A percentile compares a stretch with the other conserved stretches of the same genome.
Evolutionary conservation across 2,797 vertebrate species (phyloP).

Genomic region (Sebastes trivittatus): DNA sequence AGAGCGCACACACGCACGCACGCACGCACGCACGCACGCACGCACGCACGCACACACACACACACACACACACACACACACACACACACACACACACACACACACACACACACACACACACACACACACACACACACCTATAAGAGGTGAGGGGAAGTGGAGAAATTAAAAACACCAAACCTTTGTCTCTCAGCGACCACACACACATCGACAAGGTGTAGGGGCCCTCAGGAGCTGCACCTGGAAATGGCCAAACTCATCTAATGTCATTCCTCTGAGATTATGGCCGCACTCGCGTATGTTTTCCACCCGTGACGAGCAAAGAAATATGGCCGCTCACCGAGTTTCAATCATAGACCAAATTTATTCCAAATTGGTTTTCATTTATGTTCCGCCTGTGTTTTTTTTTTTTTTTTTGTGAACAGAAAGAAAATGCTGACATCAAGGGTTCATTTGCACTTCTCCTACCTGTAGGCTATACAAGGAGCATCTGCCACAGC

Average conservation of each 20-base stretch:
- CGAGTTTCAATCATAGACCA: conserved; percentile 21
- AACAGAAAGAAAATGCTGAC: conserved; percentile 41
- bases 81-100: conserved; percentile 18
- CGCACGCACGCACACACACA: not conserved
- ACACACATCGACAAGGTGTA: conserved; percentile 29
- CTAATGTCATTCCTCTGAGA: not conserved
- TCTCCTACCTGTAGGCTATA: conserved; percentile 53
- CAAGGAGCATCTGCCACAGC: conserved; percentile 50
- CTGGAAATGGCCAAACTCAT: conserved; percentile 34
- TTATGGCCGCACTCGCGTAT: conserved; percentile 1
- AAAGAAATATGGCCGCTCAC: conserved; percentile 2
- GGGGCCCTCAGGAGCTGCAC: conserved; percentile 18
- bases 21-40: not conserved
- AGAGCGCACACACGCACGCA: conserved; percentile 46
- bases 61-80: conserved; percentile 30
- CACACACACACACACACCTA: conserved; percentile 25
- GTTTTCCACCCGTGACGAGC: conserved; percentile 3
- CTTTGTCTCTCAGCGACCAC: conserved; percentile 15
- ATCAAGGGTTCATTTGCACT: conserved; percentile 1
- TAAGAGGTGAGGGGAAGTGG: conserved; percentile 14
- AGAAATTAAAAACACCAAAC: conserved; percentile 49
- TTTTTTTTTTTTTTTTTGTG: not conserved
- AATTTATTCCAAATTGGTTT: conserved; percentile 42
- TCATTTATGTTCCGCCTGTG: conserved; percentile 15
- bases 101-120: not conserved